These are phyloP conservation scores for Fistularia commersonii DNA, from an alignment of 2,797 vertebrate species.

Conservation along the genomic window DNA sequence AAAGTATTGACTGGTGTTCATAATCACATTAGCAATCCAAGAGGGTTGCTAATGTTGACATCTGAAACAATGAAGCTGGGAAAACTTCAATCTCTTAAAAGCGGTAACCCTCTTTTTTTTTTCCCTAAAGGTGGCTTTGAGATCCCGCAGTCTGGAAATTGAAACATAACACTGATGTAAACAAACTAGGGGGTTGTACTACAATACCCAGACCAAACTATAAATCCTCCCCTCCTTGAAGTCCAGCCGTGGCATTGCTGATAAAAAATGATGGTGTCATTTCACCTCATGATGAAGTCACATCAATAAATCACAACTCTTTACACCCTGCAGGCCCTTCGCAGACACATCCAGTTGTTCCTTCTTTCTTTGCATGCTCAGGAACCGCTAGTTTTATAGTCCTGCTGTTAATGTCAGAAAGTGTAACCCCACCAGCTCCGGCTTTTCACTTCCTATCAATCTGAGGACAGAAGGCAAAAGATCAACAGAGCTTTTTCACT, in stretches of 20 bases:
- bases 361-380: constrained; percentile 38
- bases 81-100: no score
- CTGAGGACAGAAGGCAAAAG: constrained; percentile 34
- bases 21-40: no score
- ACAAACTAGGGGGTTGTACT: constrained; percentile 1
- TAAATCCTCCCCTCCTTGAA: constrained; percentile 28
- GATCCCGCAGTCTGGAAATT: no score
- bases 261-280: constrained; percentile 42
- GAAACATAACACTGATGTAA: constrained; percentile 1
- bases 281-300: constrained; percentile 52
- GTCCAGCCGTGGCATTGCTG: constrained; percentile 20
- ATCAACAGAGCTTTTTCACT: constrained; percentile 29
- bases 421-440: constrained; percentile 53
- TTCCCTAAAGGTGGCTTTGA: no score
- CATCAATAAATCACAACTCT: constrained; percentile 53
- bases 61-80: no score
- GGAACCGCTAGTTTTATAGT: constrained; percentile 54
- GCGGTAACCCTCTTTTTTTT: no score
- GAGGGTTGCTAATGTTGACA: no score
- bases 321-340: constrained; percentile 31
- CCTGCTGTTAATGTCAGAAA: constrained; percentile 59
- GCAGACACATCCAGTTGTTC: constrained; percentile 35
- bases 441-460: constrained; percentile 63
- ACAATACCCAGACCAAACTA: not conserved
- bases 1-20: no score